Evolutionary conservation across 2,888 invertebrate genomes (phyloP).

Genomic region (Philereme transversata): DNA sequence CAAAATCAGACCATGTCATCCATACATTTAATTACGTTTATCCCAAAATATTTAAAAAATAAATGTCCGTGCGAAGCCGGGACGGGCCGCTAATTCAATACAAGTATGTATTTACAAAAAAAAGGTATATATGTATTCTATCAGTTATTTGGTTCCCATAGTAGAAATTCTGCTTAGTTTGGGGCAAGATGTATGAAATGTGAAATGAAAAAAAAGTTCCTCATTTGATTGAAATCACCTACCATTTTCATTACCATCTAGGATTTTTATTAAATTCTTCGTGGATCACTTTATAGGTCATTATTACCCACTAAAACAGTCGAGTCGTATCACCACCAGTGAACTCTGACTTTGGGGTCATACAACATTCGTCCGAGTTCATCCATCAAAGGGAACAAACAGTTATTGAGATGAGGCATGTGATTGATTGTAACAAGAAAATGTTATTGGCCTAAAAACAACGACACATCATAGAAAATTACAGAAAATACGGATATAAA

Average conservation of each 20-base stretch:
- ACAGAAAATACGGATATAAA: neutral
- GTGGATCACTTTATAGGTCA: conserved; percentile 14
- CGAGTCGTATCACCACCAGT: conserved; percentile 13
- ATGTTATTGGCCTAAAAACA: neutral
- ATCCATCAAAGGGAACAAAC: conserved; percentile 12
- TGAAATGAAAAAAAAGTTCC: too few species aligned
- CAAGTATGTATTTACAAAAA: too few species aligned
- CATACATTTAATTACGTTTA: too few species aligned
- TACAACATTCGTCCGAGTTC: conserved; percentile 14
- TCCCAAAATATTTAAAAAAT: too few species aligned
- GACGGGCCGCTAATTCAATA: too few species aligned
- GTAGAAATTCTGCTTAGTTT: too few species aligned
- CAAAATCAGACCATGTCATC: too few species aligned
- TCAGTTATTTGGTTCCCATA: too few species aligned
- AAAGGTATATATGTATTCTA: too few species aligned
- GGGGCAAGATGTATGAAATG: too few species aligned
- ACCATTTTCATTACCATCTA: neutral
- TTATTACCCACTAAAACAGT: conserved; percentile 3
- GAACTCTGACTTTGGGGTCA: conserved; percentile 19
- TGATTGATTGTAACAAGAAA: conserved; percentile 16
- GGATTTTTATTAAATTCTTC: conserved; percentile 1
- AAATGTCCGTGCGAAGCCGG: too few species aligned
- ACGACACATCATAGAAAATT: neutral
- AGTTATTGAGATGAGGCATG: conserved; percentile 5
- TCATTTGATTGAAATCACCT: too few species aligned